A percentile compares a stretch with the other conserved stretches of the same genome.
Conservation (phyloP, 2,113 vertebrate species). For the Sus scrofa region DNA sequence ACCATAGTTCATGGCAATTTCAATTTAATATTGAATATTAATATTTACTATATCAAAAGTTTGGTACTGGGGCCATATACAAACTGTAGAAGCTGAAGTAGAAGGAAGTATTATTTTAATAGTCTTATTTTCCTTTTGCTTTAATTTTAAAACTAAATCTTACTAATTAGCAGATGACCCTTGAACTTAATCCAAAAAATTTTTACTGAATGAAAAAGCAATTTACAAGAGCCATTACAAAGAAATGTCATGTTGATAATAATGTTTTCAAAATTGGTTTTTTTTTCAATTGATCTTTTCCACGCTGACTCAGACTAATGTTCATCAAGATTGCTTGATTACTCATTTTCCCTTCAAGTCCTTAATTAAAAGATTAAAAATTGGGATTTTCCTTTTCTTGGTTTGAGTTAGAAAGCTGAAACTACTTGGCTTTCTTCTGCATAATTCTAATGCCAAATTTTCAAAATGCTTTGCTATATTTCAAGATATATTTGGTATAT, state of each 20-base stretch:
- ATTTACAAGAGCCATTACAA: constrained; percentile 50
- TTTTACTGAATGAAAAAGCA: constrained; percentile 42
- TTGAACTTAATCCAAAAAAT: constrained; percentile 31
- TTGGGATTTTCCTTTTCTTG: not conserved
- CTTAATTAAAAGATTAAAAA: constrained; percentile 30
- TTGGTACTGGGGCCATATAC: not conserved
- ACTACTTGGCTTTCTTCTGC: not conserved
- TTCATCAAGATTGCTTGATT: constrained; percentile 26
- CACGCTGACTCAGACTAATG: not conserved
- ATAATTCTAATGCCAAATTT: not conserved
- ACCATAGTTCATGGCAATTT: no score
- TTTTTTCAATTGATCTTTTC: constrained; percentile 60
- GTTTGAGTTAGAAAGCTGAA: not conserved
- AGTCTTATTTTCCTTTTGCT: constrained; percentile 15
- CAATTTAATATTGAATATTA: no score
- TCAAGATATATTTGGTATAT: constrained; percentile 20
- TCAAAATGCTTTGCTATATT: not conserved
- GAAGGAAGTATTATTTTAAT: constrained; percentile 34
- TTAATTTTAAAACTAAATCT: constrained; percentile 47
- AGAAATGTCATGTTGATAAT: constrained; percentile 65
- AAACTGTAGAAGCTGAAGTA: not conserved
- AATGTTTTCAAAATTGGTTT: constrained; percentile 50
- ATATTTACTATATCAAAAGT: not conserved
- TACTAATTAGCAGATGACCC: constrained; percentile 37
- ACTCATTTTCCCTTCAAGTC: not conserved